A percentile compares a stretch with the other conserved stretches of the same genome.
Conservation (phyloP, 2,113 vertebrate genomes). For the Rhinopomastus cyanomelas region DNA sequence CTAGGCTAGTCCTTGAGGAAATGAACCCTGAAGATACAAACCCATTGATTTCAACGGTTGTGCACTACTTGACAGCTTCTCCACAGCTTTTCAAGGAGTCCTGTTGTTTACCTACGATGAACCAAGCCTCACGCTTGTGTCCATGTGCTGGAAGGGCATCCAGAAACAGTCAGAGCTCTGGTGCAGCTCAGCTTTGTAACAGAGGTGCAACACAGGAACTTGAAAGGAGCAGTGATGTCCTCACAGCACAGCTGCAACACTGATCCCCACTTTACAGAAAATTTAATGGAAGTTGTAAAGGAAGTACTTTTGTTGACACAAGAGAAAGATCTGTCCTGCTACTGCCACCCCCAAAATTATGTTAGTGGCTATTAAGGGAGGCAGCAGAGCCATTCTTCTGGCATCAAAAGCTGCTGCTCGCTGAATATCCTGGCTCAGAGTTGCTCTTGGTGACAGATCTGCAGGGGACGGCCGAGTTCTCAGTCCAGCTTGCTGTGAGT, state of each 20-base stretch:
- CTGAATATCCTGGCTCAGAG: background rate
- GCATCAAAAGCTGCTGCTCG: background rate
- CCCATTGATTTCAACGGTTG: background rate
- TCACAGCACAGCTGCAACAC: background rate
- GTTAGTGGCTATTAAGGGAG: background rate
- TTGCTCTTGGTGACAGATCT: background rate
- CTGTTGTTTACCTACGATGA: background rate
- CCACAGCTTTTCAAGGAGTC: background rate
- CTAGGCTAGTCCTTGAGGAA: background rate
- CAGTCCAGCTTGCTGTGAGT: background rate
- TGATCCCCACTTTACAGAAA: background rate
- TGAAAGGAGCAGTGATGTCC: background rate
- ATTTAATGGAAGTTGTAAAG: background rate
- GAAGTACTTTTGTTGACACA: fast-evolving
- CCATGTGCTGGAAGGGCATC: background rate
- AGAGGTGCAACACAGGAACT: background rate
- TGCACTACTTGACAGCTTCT: background rate
- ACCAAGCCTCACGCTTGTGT: background rate
- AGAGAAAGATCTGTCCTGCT: background rate
- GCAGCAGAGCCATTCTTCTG: background rate
- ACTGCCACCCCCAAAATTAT: background rate
- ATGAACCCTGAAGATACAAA: background rate
- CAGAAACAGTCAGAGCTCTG: background rate
- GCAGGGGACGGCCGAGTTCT: background rate
- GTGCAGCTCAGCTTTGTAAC: background rate